Evolutionary conservation across 1,140 invertebrate genomes (phyloP), one percentile per base, ranked within the genome.

Genomic region (Microplitis demolitor): DNA sequence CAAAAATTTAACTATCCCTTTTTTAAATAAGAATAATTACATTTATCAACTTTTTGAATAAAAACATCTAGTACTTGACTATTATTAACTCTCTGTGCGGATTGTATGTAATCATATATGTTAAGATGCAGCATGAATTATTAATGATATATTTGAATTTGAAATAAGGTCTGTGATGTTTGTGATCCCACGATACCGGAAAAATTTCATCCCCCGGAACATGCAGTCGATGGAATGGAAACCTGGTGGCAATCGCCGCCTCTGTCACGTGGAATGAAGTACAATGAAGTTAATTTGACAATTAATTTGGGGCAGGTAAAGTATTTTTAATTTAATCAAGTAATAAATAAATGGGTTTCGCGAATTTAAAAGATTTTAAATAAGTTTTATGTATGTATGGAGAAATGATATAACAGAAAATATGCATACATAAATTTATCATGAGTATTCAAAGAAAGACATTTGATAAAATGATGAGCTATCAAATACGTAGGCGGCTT

Each of bases 181-280:
- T 99, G 98, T 86, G 93, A 97, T 84, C 90, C 92, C 8, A 90
- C 89, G 51, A 88, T 89, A 74, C 90, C 91, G 4, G 91, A 92
- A 58, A 93, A 94, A 82, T 90, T 88, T 61, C 98, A 99, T 88
- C 95, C 96, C 0, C 92, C 97, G 0, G 91, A 94, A 80, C 93
- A 94, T 88, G 97, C 97, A 2, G 96, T 98, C 54, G 97, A 99
- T 82, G 97, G 97, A 61, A 94, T 93, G 80, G 94, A 97, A 83
- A 93, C 93, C 31, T 99, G 97, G 96, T 99, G 97, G 97, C 96
- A 98, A 87, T 96, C 94, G 85, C 98, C 98, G 1, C 98, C 98
- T 3, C 88, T 99, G n/a, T 99, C 98, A 9, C 89, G 98, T 79
- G 97, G 97, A 45, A 94, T 94, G 90, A 94, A 97, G 83, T 99